Conservation (phyloP, 2,797 vertebrate species). For the Thripadectes ignobilis region DNA sequence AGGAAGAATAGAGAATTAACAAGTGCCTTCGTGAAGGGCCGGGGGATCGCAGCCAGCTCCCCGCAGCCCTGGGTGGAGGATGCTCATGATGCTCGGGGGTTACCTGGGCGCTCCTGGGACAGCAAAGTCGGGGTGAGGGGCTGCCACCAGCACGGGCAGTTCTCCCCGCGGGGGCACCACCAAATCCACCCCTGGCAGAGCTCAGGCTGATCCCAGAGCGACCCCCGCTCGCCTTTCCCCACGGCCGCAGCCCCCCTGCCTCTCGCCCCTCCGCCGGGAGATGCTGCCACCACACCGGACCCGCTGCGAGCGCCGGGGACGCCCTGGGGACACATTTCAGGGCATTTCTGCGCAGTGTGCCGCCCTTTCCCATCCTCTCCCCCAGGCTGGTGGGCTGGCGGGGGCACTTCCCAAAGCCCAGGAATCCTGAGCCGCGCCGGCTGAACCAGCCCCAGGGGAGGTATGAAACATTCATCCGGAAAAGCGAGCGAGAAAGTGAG, state of each 20-base stretch:
- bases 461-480: neutral
- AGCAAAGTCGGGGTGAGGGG: neutral
- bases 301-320: fast-evolving
- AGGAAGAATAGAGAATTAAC: neutral
- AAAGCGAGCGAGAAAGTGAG: fast-evolving
- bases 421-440: fast-evolving
- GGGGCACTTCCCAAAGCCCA: neutral
- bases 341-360: fast-evolving
- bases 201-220: fast-evolving
- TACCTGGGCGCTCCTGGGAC: neutral
- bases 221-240: fast-evolving
- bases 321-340: fast-evolving
- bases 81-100: neutral
- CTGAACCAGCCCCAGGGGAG: fast-evolving
- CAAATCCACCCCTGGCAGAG: fast-evolving
- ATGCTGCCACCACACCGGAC: fast-evolving
- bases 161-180: fast-evolving
- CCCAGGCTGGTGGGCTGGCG: fast-evolving
- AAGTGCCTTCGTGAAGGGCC: neutral
- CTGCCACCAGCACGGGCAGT: fast-evolving
- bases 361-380: neutral
- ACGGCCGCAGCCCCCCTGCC: neutral
- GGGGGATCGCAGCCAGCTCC: neutral
- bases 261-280: fast-evolving
- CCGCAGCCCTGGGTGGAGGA: fast-evolving